Base-by-base conservation (phyloP, 2,888 invertebrate species). In the Diploptera punctata region DNA sequence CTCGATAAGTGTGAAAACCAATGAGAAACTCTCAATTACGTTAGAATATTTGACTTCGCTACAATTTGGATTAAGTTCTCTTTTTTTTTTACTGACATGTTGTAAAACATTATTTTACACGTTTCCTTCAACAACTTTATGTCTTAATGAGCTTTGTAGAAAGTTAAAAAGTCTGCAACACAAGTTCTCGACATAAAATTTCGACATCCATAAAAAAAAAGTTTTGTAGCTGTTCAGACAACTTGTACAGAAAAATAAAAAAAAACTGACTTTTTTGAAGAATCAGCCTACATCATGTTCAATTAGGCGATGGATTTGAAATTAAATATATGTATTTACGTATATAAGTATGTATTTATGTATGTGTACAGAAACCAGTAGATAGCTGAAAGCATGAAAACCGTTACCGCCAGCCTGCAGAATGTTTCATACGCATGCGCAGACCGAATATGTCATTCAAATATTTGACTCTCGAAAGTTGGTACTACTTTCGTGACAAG, bases 161-260 rank as follows among this genome's bases (percentile, higher is more conserved):
- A 52, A 52, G 19, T 52, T 52, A 19, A 52, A 19, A 24, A 24
- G 21, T 52, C n/a, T n/a, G n/a, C 10, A 21, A 33, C 52, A 52
- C 52, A 21, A 52, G 52, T 52, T 52, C 24, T 24, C 24, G 24
- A 52, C 24, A 52, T 24, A 52, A 52, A 52, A 52, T 52, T 52
- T 24, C 52, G 24, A 24, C 52, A 13, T 52, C 24, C 52, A 52
- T 52, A 52, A 21, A 24, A 21, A 52, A 52, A 33, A 52, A 52
- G 52, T 52, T 52, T 52, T 24, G 3, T 10, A 2, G 7, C 9
- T 47, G 5, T 18, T 1, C 44, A 5, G 9, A 21, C 19, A n/a
- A 24, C 52, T 52, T 52, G 3, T 24, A 5, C 52, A 19, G 52
- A 19, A 52, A 19, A 19, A 2, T 16, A 52, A 21, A 24, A 52